Conservation (phyloP, 2,888 invertebrate genomes). For the Synergus laeviventris region DNA sequence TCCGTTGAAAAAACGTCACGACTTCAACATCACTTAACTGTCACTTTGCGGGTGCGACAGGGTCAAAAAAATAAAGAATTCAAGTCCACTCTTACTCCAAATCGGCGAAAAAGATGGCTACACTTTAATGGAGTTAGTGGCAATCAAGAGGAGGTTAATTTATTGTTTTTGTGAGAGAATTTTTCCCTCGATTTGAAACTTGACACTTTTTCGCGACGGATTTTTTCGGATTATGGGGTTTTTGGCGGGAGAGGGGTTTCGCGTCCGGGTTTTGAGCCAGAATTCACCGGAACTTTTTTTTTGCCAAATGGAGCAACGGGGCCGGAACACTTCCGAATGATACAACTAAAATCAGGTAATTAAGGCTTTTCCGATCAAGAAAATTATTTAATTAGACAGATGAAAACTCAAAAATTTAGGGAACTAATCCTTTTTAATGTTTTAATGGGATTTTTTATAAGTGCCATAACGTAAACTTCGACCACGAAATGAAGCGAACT, state of each 20-base stretch:
- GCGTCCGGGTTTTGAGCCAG: background rate
- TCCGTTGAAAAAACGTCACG: background rate
- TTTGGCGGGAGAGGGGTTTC: background rate
- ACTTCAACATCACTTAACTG: slow-evolving; percentile 4
- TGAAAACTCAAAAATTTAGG: background rate
- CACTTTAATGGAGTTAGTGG: background rate
- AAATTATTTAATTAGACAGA: background rate
- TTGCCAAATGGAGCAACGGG: background rate
- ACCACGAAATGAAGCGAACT: slow-evolving; percentile 12
- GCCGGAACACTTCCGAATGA: background rate
- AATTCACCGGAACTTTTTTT: slow-evolving; percentile 17
- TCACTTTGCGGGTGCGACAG: background rate
- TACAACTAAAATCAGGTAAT: background rate
- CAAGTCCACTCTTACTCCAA: background rate
- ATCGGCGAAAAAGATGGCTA: slow-evolving; percentile 37
- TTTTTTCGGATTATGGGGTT: background rate
- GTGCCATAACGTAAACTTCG: slow-evolving; percentile 37
- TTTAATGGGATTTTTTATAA: background rate
- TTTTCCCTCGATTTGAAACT: background rate
- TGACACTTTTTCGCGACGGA: background rate
- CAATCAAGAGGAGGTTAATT: background rate
- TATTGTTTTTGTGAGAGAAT: background rate
- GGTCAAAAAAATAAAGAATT: background rate
- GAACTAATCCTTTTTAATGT: background rate
- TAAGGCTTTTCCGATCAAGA: background rate